Evolutionary conservation across 2,888 invertebrate species (phyloP).

Genomic region (Globia sparganii): DNA sequence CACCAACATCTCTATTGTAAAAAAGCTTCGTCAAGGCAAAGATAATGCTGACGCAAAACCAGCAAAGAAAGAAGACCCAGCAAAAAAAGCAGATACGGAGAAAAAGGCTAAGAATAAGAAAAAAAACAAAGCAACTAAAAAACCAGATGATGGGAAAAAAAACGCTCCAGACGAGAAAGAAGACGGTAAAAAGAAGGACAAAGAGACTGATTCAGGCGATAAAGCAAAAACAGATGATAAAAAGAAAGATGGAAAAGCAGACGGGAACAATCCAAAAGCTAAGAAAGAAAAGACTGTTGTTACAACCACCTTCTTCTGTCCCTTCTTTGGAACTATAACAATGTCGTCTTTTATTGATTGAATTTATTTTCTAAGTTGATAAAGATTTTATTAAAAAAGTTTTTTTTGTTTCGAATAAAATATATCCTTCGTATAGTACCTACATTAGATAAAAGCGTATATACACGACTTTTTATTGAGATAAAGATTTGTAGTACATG

Average conservation of each 20-base stretch:
- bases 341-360: constrained; percentile 74
- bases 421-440: not conserved
- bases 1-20: not conserved
- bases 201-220: not conserved
- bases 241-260: not conserved
- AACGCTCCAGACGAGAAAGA: not conserved
- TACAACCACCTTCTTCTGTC: constrained; percentile 80
- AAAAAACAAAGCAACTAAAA: not conserved
- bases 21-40: not conserved
- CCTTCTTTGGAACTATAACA: constrained; percentile 81
- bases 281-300: constrained; percentile 61
- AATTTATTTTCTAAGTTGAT: constrained; percentile 31
- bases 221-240: not conserved
- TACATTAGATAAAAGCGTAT: not conserved
- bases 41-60: not conserved
- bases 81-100: not conserved
- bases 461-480: not conserved
- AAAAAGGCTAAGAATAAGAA: not conserved
- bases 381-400: constrained; percentile 4
- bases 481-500: not conserved
- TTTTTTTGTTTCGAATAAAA: not conserved
- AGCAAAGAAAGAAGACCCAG: not conserved
- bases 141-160: not conserved
- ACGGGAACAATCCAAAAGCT: not conserved
- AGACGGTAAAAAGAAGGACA: not conserved